These are phyloP conservation scores for Sitta europaea DNA, from an alignment of 2,113 vertebrate genomes.

Conservation along the genomic window DNA sequence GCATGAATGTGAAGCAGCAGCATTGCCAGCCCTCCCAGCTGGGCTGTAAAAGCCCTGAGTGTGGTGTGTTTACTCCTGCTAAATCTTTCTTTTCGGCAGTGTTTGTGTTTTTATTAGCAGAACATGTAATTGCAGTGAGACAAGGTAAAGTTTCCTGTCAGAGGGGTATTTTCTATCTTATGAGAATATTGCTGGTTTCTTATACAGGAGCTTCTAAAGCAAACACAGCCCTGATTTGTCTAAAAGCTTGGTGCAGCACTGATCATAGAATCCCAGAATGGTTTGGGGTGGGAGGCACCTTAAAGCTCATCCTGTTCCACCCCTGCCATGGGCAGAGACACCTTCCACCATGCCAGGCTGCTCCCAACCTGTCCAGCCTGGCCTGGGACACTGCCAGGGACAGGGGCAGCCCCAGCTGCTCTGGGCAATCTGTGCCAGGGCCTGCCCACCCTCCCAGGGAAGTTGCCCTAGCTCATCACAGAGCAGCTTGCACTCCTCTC, in stretches of 20 bases:
- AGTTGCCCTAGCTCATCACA: not conserved
- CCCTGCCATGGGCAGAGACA: not conserved
- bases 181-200: not conserved
- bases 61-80: not conserved
- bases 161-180: not conserved
- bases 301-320: not conserved
- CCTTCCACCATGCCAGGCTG: not conserved
- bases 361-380: fast-evolving
- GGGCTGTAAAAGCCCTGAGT: not conserved
- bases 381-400: not conserved
- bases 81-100: not conserved
- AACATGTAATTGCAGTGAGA: not conserved
- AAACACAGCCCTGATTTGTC: not conserved
- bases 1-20: not conserved
- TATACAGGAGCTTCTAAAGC: not conserved
- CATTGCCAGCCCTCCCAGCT: not conserved
- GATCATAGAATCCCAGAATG: not conserved
- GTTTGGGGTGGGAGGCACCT: not conserved
- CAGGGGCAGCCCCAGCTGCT: not conserved
- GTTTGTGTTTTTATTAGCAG: not conserved
- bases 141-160: not conserved
- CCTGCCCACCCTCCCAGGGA: not conserved
- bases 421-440: not conserved
- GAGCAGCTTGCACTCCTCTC: not conserved
- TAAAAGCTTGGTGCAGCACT: not conserved